These are phyloP conservation scores for Dendrolimus kikuchii DNA, from an alignment of 1,140 invertebrate species.

Conservation along the genomic window DNA sequence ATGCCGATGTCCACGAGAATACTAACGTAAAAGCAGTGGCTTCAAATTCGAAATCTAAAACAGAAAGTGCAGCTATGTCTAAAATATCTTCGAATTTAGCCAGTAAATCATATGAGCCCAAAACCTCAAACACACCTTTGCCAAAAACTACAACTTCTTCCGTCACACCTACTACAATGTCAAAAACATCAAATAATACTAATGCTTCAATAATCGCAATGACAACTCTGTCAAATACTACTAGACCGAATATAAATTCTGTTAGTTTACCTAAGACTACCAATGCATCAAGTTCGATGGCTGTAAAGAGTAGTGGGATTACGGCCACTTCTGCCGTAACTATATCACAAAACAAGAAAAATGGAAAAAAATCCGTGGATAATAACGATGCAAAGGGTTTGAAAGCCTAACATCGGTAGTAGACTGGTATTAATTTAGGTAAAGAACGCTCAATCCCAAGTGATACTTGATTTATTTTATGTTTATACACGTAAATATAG, in stretches of 20 bases:
- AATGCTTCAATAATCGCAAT: too few relatives aligned
- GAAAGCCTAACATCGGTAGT: constrained; percentile 32
- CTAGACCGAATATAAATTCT: too few relatives aligned
- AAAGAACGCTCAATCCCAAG: constrained; percentile 25
- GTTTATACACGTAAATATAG: not conserved
- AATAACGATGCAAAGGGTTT: constrained; percentile 34
- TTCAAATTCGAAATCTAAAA: too few relatives aligned
- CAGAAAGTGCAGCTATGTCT: too few relatives aligned
- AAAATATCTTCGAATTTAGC: too few relatives aligned
- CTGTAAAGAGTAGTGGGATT: not conserved
- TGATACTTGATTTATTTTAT: constrained; percentile 2
- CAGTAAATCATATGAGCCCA: too few relatives aligned
- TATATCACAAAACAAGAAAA: constrained; percentile 18
- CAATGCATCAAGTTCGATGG: not conserved
- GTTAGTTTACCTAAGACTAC: not conserved
- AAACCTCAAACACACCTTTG: too few relatives aligned
- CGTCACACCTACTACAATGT: constrained; percentile 6
- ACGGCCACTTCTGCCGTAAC: not conserved
- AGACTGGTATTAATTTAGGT: constrained; percentile 11
- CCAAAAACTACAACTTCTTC: not conserved
- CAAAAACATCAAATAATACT: constrained; percentile 1
- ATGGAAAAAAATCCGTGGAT: constrained; percentile 16
- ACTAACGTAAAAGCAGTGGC: too few relatives aligned
- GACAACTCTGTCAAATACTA: too few relatives aligned
- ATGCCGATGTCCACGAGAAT: too few relatives aligned